Base-by-base conservation (phyloP, 2,888 invertebrate genomes). In the Drosophila pseudotalamancana region DNA sequence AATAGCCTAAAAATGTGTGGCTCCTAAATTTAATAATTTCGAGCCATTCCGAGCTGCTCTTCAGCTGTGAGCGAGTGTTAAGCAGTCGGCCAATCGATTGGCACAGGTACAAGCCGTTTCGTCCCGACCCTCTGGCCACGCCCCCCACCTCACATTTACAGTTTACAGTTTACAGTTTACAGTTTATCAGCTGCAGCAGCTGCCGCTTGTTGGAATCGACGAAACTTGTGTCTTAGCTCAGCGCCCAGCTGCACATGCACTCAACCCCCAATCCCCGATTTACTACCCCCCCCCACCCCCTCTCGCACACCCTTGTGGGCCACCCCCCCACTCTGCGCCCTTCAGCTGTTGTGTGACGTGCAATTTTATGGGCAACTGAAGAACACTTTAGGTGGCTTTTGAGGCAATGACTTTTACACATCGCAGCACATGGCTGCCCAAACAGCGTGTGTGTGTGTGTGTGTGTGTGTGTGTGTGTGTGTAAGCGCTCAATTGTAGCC, bases 321-420 rank as follows among this genome's bases (percentile, higher is more conserved):
- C 14, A 1, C 23, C 9, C 4, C 5, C 16, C 8, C 21, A 3
- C 14, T 1, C 21, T 34, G 8, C 11, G 16, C 42, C 16, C 25
- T 42, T 42, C 16, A 45, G 25, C n/a, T 34, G 21, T 14, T 34
- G 18, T 40, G 14, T 21, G 64, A n/a, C 39, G 72, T 72, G 77
- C 72, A 77, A 53, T 72, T 82, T 80, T 72, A 78, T 69, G 78
- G 69, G 63, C 84, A 79, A 64, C 64, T 63, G 45, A 59, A 66
- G 62, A 62, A 76, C 64, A 60, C 74, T 81, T 84, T 50, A 67
- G 68, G 39, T 57, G 62, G 67, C 62, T 74, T 67, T 77, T 64
- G 62, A 83, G 81, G 81, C 87, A 81, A 67, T 86, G 87, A 81
- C 87, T 81, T 81, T 81, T 81, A 81, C 84, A 81, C 80, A 86